Base-by-base conservation (phyloP, 1,140 invertebrate species). In the Camponotus vicinus region DNA sequence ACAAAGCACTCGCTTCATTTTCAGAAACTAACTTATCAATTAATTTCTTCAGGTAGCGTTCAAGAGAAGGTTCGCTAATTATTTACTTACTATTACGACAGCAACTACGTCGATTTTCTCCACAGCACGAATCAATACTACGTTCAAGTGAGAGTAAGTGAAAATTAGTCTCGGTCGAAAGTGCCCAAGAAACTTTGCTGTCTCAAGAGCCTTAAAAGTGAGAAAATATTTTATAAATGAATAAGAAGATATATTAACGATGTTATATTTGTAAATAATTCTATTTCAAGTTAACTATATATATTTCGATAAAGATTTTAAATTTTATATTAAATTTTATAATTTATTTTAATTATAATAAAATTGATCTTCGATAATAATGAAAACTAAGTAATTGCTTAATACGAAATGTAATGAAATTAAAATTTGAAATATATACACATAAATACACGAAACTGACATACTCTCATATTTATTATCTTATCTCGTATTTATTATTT, bases 21-120 rank as follows among this genome's bases (percentile, higher is more conserved):
- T 83, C 69, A 59, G 40, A 59, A 83, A 83, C 79, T 82, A 82
- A 82, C 79, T 75, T 83, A 75, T 83, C 79, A 83, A 83, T 82
- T 82, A 73, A 82, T 83, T 83, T 83, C 79, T 63, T 83, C 57
- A 55, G 7, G 49, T 57, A 83, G 27, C 34, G 42, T 52, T 57
- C 79, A 63, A 61, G 55, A 61, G 55, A 83, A 40, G 67, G 42
- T 32, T 59, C 21, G 69, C 69, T 83, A 73, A 83, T 83, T 75
- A 83, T 83, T 83, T 83, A 82, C 67, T 71, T 59, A 63, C 69
- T 83, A 83, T 83, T 83, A 83, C 55, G 69, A 75, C 55, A 34
- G 67, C 55, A 64, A 55, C 40, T 83, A 73, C 55, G 55, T 70
- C 79, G 49, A 59, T 82, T 83, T 61, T 83, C 69, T 83, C 40